Conservation (phyloP, 2,888 invertebrate genomes). For the Omphaloscelis lunosa region DNA sequence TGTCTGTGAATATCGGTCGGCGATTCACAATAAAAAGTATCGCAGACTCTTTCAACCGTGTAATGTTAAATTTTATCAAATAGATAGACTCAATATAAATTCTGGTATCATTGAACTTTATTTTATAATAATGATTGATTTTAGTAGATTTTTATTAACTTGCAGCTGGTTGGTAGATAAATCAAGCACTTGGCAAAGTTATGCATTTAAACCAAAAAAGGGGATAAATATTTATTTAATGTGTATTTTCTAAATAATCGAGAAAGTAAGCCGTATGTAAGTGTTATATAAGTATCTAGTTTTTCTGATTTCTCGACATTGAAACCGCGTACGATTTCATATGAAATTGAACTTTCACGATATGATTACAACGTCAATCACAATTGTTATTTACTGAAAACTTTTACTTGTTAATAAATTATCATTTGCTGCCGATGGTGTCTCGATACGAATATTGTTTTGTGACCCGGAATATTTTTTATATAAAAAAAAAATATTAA, state of each 20-base stretch:
- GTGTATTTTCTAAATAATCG: neutral
- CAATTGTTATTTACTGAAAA: constrained; percentile 36
- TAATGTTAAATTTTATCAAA: constrained; percentile 4
- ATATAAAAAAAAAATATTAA: neutral
- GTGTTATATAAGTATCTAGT: neutral
- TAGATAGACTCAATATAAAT: neutral
- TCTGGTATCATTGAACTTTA: neutral
- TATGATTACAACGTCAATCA: constrained; percentile 54
- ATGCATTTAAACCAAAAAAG: neutral
- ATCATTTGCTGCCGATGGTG: constrained; percentile 16
- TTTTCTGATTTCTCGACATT: constrained; percentile 26
- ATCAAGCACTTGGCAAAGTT: neutral
- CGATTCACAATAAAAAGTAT: constrained; percentile 20
- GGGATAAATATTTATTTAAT: neutral
- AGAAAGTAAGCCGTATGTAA: neutral
- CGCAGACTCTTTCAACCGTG: constrained; percentile 1
- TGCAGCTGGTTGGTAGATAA: neutral
- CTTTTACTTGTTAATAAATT: constrained; percentile 19
- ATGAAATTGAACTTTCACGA: constrained; percentile 58
- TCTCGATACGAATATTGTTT: constrained; percentile 10
- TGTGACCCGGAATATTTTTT: constrained; percentile 1
- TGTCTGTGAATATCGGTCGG: constrained; percentile 10
- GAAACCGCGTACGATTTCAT: constrained; percentile 8
- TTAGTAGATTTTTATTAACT: neutral
- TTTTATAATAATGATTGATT: neutral